Percentiles rank a stretch among this genome's conserved stretches.
Evolutionary conservation across 2,113 vertebrate genomes (phyloP).

Genomic region (Rhabdomys dilectus): DNA sequence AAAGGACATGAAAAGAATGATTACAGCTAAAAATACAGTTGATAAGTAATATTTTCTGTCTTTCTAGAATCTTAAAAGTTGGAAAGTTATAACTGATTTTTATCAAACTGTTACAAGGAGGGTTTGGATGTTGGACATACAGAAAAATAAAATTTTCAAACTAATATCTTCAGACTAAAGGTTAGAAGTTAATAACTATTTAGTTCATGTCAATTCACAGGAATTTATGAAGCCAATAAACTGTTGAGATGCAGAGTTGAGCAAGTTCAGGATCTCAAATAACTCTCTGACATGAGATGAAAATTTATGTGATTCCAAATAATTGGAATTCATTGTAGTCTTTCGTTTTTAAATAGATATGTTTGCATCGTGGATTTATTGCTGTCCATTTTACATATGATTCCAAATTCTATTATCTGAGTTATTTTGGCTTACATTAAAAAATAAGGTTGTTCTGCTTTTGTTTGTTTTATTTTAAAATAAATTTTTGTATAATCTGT

Average conservation of each 20-base stretch:
- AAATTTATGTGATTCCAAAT: not conserved
- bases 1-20: not conserved
- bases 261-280: not conserved
- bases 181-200: not conserved
- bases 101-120: not conserved
- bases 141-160: conserved; percentile 1
- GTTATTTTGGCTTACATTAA: no score
- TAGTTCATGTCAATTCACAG: not conserved
- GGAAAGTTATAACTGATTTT: not conserved
- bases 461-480: no score
- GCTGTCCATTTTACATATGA: no score
- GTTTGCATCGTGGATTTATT: no score
- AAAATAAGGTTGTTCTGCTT: no score
- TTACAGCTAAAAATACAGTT: not conserved
- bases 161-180: not conserved
- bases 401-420: no score
- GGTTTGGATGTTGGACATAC: not conserved
- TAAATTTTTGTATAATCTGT: no score
- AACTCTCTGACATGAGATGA: not conserved
- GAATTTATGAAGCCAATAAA: conserved; percentile 15
- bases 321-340: not conserved
- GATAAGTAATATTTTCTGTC: not conserved
- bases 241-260: not conserved
- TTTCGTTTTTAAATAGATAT: not conserved
- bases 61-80: conserved; percentile 20